Evolutionary conservation across 2,113 vertebrate species (phyloP), one percentile per base, ranked within the genome.

Genomic region (Corvus hawaiiensis): DNA sequence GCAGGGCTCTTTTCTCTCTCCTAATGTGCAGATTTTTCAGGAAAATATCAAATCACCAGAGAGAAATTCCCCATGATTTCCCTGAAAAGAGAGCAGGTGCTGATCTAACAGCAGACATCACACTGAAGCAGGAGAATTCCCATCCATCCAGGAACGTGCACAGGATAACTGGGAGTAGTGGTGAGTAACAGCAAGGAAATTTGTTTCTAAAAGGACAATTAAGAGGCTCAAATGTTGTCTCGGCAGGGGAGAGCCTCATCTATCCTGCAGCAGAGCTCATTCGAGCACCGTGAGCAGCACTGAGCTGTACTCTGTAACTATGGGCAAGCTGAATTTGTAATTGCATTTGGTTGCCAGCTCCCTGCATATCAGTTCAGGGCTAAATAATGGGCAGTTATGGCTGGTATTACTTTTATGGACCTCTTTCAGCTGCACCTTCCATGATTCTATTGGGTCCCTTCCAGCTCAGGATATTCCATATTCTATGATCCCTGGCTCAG

Each of bases 51-150:
- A 76, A 61, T 55, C 88, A 69, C 21, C 44, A 59, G 79, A 92
- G 66, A 55, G 6, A 18, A 8, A 41, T 72, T 67, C 63, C 66
- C 73, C 66, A 28, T 55, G 63, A 92, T 95, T 96, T 94, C 93
- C 80, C 95, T 67, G 82, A 77, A 95, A 76, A 80, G 62, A 71
- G 43, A 91, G 62, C 75, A 79, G 72, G 54, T 87, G 61, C 69
- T 92, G 48, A 78, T 83, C 87, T 56, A 63, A 52, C 55, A 87
- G 90, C 55, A 82, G 90, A 41, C 72, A 68, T 11, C 77, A 33
- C 7, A 11, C 16, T 3, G 41, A 88, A 46, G 41, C 46, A 21
- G 5, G 75, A 95, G 83, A 89, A 83, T n/a, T 93, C 69, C 27
- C 22, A 18, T 13, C 62, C 55, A 12, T 35, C 43, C 59, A 13